Conservation (phyloP, 23 tunicate genomes). For the Trididemnum miniatum region DNA sequence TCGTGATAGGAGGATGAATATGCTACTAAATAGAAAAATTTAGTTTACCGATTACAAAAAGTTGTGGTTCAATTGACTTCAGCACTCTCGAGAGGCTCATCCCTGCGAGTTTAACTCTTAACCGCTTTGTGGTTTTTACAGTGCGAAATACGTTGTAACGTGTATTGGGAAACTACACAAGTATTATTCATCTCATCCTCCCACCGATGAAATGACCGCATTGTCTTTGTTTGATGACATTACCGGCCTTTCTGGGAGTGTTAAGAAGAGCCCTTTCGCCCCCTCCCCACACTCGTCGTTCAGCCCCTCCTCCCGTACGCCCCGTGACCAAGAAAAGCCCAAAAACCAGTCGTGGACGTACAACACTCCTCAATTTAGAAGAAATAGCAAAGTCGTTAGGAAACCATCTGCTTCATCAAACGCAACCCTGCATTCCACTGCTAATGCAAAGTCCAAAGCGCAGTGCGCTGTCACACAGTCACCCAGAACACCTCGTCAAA, state of each 20-base stretch:
- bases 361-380: conserved; percentile 22
- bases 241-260: conserved; percentile 27
- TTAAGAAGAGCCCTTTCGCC: neutral
- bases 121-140: too few relatives aligned
- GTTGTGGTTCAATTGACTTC: too few relatives aligned
- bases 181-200: conserved; percentile 9
- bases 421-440: too few relatives aligned
- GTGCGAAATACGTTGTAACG: conserved; percentile 49
- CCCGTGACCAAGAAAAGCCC: neutral
- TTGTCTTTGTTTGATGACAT: conserved; percentile 61
- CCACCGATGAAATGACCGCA: conserved; percentile 19
- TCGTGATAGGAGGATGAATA: too few relatives aligned
- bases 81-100: too few relatives aligned
- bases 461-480: too few relatives aligned
- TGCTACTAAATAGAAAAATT: too few relatives aligned
- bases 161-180: conserved; percentile 47
- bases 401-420: too few relatives aligned
- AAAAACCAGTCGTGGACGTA: conserved; percentile 9
- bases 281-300: neutral
- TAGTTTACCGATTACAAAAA: too few relatives aligned
- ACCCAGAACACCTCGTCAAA: too few relatives aligned
- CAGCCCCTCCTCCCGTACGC: neutral
- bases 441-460: too few relatives aligned
- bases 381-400: conserved; percentile 1
- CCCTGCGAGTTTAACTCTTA: too few relatives aligned